phyloP scores from a whole-genome alignment of 2,888 invertebrate species.

The Drosophila ochracea region DNA sequence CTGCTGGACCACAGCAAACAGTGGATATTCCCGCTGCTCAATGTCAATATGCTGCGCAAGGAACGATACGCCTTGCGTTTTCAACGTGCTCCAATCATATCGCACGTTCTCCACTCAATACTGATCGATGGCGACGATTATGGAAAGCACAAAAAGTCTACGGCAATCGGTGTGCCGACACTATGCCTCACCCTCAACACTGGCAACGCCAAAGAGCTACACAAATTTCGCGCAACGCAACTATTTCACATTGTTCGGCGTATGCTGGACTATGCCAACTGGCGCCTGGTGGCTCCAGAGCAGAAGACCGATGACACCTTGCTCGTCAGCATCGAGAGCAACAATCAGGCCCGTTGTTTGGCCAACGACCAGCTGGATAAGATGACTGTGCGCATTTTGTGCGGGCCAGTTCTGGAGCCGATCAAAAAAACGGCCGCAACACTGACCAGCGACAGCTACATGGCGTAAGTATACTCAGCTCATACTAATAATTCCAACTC shows the following conservation, averaged over 20 bases:
- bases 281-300: constrained; percentile 47
- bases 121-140: constrained; percentile 37
- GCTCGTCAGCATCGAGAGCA: constrained; percentile 57
- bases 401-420: constrained; percentile 63
- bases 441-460: constrained; percentile 40
- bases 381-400: constrained; percentile 42
- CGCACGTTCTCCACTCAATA: constrained; percentile 55
- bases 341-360: constrained; percentile 27
- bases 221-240: constrained; percentile 66
- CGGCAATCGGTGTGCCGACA: constrained; percentile 8
- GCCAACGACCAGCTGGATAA: not conserved
- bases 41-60: constrained; percentile 37
- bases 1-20: constrained; percentile 50
- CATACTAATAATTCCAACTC: too few relatives aligned
- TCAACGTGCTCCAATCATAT: constrained; percentile 56
- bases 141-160: constrained; percentile 32
- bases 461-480: constrained; percentile 42
- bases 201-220: constrained; percentile 45
- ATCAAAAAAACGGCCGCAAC: constrained; percentile 31
- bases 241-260: constrained; percentile 62
- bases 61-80: constrained; percentile 74
- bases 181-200: constrained; percentile 10
- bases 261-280: constrained; percentile 68
- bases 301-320: constrained; percentile 29
- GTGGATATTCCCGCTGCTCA: constrained; percentile 70